Conservation (phyloP, 37 sponge, comb jelly and placozoan species). For the Theonella swinhoei region DNA sequence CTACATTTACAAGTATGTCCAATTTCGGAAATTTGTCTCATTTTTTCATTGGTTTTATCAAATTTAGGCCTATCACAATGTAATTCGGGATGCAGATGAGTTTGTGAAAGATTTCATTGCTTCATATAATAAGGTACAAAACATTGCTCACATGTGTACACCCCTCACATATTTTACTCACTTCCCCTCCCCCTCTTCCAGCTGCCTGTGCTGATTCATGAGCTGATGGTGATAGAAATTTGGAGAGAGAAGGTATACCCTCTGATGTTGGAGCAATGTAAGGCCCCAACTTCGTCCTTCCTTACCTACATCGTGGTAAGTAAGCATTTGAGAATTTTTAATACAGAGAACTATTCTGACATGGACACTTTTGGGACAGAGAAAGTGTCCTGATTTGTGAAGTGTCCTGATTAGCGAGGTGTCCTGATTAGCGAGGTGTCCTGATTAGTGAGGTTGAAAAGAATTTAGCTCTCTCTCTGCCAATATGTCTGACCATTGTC, state of each 20-base stretch:
- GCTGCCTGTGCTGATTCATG: constrained; percentile 67
- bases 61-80: constrained; percentile 68
- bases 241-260: constrained; percentile 87
- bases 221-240: constrained; percentile 65
- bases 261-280: constrained; percentile 32
- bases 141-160: too few relatives aligned
- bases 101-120: constrained; percentile 81
- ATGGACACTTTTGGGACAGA: too few relatives aligned
- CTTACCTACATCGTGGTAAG: constrained; percentile 77
- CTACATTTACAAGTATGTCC: constrained; percentile 63
- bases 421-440: too few relatives aligned
- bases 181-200: too few relatives aligned
- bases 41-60: background rate
- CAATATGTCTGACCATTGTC: too few relatives aligned
- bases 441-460: too few relatives aligned
- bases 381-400: too few relatives aligned
- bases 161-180: too few relatives aligned
- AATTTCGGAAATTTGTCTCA: too few relatives aligned
- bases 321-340: background rate
- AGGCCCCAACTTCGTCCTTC: constrained; percentile 50
- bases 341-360: background rate
- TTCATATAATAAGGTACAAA: constrained; percentile 72
- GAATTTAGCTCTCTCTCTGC: background rate
- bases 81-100: constrained; percentile 64
- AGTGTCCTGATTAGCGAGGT: too few relatives aligned